Conservation (phyloP, 2,113 vertebrate species). For the Gobius niger region DNA sequence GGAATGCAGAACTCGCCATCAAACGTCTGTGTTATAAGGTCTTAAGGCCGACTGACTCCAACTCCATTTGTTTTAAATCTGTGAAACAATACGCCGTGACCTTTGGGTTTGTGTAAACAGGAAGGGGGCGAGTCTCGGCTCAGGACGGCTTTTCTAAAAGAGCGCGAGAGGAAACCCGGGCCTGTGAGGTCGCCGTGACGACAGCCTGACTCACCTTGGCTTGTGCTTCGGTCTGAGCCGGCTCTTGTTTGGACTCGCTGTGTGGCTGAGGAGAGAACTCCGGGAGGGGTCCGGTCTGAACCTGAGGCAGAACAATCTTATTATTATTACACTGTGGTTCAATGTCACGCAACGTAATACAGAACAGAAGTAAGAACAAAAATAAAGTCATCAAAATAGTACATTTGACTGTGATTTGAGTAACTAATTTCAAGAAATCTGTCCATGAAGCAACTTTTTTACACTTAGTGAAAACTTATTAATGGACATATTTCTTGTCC, state of each 20-base stretch:
- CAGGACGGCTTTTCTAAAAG: conserved; percentile 32
- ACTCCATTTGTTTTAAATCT: no score
- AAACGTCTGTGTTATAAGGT: no score
- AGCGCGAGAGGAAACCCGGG: conserved; percentile 31
- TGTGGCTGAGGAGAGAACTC: conserved; percentile 73
- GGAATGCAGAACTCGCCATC: no score
- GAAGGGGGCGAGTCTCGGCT: conserved; percentile 36
- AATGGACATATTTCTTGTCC: no score
- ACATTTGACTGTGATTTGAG: no score
- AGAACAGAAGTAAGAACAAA: conserved; percentile 8
- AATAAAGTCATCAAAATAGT: no score
- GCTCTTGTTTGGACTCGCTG: conserved; percentile 74
- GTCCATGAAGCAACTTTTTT: no score
- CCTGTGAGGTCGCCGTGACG: conserved; percentile 22
- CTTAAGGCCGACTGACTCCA: no score
- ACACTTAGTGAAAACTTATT: no score
- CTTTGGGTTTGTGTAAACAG: conserved; percentile 42
- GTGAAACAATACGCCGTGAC: conserved; percentile 27
- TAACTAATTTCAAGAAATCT: no score
- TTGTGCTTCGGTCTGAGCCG: conserved; percentile 75
- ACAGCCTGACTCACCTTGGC: conserved; percentile 69
- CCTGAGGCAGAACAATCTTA: conserved; percentile 56
- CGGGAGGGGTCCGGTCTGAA: conserved; percentile 73
- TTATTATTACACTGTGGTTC: conserved; percentile 43
- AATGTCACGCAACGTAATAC: no score